Conservation (phyloP, 2,888 invertebrate genomes). For the Neuroscelio doddi region DNA sequence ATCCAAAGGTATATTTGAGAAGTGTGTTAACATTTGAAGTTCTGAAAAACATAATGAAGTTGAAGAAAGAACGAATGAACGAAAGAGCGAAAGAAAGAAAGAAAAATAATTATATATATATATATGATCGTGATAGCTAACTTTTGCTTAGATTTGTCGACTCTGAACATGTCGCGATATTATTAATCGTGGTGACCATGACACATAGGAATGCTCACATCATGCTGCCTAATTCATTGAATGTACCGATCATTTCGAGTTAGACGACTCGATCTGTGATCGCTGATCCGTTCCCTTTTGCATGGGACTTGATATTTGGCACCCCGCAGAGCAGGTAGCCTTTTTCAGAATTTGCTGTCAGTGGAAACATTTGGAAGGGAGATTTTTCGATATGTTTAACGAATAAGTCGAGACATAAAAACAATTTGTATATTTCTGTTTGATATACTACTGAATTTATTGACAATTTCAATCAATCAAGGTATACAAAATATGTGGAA, state of each 20-base stretch:
- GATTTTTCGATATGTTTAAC: conserved; percentile 27
- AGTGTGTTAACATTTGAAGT: too few relatives aligned
- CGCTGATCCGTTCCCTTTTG: conserved; percentile 53
- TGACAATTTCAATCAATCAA: too few relatives aligned
- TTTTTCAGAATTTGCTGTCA: conserved; percentile 58
- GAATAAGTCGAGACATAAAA: conserved; percentile 18
- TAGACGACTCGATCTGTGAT: conserved; percentile 48
- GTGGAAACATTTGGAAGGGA: conserved; percentile 38
- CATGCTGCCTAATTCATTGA: conserved; percentile 66
- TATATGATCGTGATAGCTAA: too few relatives aligned
- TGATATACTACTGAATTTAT: too few relatives aligned
- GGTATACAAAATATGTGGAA: too few relatives aligned
- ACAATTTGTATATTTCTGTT: too few relatives aligned
- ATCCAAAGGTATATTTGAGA: too few relatives aligned
- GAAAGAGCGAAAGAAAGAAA: too few relatives aligned
- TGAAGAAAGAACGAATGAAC: too few relatives aligned
- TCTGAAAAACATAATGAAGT: too few relatives aligned
- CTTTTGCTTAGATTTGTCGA: conserved; percentile 23
- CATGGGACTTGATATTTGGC: conserved; percentile 50
- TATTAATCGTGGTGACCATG: conserved; percentile 50
- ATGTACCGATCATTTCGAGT: conserved; percentile 52
- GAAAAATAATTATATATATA: too few relatives aligned
- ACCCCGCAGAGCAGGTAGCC: conserved; percentile 60
- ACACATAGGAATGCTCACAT: conserved; percentile 63
- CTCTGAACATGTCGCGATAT: conserved; percentile 32